Evolutionary conservation across 92 coral and sea anemone species (phyloP).

Genomic region (Palythoa caribaeorum): DNA sequence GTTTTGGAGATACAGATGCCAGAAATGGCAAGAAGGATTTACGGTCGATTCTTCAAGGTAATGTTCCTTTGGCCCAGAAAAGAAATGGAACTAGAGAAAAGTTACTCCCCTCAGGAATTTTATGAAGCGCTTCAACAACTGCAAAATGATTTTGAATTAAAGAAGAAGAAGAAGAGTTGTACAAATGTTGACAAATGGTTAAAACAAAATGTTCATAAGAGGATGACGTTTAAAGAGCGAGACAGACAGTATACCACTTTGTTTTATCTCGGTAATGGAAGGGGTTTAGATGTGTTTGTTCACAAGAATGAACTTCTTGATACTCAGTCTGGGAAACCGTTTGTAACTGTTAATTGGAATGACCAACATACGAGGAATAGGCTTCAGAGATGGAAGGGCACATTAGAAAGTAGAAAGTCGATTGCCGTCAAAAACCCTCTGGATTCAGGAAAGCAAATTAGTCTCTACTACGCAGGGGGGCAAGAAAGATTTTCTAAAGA

Average conservation of each 20-base stretch:
- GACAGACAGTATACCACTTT: conserved; percentile 23
- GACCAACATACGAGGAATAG: background rate
- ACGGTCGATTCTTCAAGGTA: conserved; percentile 53
- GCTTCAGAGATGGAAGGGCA: conserved; percentile 4
- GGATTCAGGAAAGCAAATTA: conserved; percentile 11
- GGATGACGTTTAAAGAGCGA: conserved; percentile 27
- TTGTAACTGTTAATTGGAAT: background rate
- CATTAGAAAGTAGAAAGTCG: conserved; percentile 14
- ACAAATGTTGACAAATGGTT: conserved; percentile 24
- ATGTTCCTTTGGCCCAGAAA: conserved; percentile 66
- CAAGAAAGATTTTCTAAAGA: conserved; percentile 60
- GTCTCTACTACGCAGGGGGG: conserved; percentile 44
- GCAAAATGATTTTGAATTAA: background rate
- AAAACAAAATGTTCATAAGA: conserved; percentile 8
- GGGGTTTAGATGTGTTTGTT: conserved; percentile 15
- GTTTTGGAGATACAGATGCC: background rate
- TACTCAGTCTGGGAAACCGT: background rate
- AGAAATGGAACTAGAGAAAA: conserved; percentile 31
- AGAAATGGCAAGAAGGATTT: conserved; percentile 17
- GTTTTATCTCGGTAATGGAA: conserved; percentile 20
- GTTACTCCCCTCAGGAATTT: conserved; percentile 8
- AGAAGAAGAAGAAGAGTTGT: conserved; percentile 3
- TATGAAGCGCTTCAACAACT: conserved; percentile 10
- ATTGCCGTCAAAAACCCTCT: conserved; percentile 10
- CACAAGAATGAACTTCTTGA: conserved; percentile 8